Percentiles rank a stretch among this genome's conserved stretches.
Conservation (phyloP, 2,888 invertebrate genomes). For the Aethes cnicana region DNA sequence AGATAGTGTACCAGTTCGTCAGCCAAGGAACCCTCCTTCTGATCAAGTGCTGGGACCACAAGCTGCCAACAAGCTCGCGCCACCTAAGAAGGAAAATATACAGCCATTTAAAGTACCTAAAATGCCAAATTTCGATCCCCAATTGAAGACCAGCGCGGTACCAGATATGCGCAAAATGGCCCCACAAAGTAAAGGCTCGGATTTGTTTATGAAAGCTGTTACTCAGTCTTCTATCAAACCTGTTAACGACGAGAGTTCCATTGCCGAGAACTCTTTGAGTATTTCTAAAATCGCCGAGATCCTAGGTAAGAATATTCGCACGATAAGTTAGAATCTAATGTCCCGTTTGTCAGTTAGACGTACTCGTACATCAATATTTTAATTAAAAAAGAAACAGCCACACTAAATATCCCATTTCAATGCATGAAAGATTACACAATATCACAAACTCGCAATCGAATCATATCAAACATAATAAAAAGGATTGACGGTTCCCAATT, state of each 20-base stretch:
- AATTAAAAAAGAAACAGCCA: no score
- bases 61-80: background rate
- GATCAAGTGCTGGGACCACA: background rate
- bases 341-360: no score
- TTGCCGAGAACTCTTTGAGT: constrained; percentile 63
- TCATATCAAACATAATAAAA: no score
- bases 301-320: constrained; percentile 56
- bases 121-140: background rate
- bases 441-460: no score
- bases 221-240: constrained; percentile 50
- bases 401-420: no score
- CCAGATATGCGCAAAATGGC: constrained; percentile 9
- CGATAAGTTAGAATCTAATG: no score
- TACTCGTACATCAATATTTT: no score
- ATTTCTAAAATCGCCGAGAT: constrained; percentile 71
- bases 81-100: background rate
- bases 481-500: no score
- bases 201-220: constrained; percentile 55
- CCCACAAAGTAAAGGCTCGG: constrained; percentile 46
- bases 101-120: constrained; percentile 15
- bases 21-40: constrained; percentile 46
- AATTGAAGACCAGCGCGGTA: background rate
- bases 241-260: constrained; percentile 54
- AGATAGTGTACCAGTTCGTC: constrained; percentile 67
- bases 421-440: no score